Evolutionary conservation across 2,113 vertebrate genomes (phyloP), one percentile per base, ranked within the genome.

Genomic region (Myocastor coypus): DNA sequence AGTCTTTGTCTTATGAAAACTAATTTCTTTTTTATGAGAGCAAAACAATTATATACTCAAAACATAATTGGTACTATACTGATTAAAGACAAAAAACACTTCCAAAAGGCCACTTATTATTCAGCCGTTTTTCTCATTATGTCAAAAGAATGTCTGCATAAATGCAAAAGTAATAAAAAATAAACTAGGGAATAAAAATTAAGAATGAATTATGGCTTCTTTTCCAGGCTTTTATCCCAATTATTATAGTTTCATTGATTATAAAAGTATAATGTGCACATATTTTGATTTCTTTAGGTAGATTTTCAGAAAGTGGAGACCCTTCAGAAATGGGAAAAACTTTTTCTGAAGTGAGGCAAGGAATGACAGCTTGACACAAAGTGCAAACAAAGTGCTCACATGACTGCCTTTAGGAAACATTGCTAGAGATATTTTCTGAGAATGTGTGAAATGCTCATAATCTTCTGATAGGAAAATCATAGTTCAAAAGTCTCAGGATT

Each of bases 11-110:
- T 91, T 77, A 97, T 55, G 42, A 95, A 63, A 97, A 75, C 0
- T 71, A 19, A 20, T 90, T 96, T 92, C 37, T 26, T 59, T 97
- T 97, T 96, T 46, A 95, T 57, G 90, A 94, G 68, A 57, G 34
- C 55, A 97, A 89, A 88, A 81, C 94, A 94, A 96, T 97, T 97
- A 96, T 40, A 96, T 85, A 92, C 64, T 71, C 37, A 96, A 96
- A 97, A 86, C 83, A 73, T 93, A 96, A 97, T 66, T 83, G 84
- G 37, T 84, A 93, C 87, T 96, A 61, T 92, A 69, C 80, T 95
- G 46, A 83, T 94, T 91, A 89, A 96, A 96, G 68, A 75, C 94
- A 96, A 97, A 96, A 63, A 57, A 17, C 64, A 87, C 40, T 94
- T 52, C 92, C 32, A 89, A 94, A 93, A 81, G 68, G 37, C 66